Evolutionary conservation across 2,113 vertebrate genomes (phyloP), one percentile per base, ranked within the genome.

Genomic region (Perca fluviatilis): DNA sequence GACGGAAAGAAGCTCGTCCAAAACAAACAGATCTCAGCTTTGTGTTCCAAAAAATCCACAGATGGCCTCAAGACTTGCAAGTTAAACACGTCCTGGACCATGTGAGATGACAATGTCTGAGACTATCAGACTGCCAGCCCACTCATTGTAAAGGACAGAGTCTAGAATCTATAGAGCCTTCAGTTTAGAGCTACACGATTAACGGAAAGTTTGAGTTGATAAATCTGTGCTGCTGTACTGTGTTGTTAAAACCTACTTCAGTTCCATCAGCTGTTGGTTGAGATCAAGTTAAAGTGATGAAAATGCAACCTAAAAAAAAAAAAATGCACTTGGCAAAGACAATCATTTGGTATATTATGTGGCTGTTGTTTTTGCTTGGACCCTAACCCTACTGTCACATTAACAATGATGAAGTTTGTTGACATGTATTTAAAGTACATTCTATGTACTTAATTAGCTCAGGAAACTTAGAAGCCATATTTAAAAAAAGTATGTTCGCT

Each of bases 61-160:
- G 91, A 92, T 90, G 91, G 91, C 81, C 27, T 75, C 62, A 80
- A 91, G 77, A 89, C 70, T 82, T 70, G 60, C 76, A 82, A 87
- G 84, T 87, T 80, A 89, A 88, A 91, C 79, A 93, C 54, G 36
- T 82, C 67, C 76, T 78, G 65, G 87, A 88, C 86, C 84, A 86
- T 86, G 79, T 80, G 88, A 88, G 83, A 87, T 79, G 72, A 88
- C 83, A 85, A 67, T 51, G 69, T 84, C 89, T 83, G 69, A 90
- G 57, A 53, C 67, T 40, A 43, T 60, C 33, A 72, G 21, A 70
- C 74, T 67, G 68, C 74, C 58, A 83, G 82, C 43, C 33, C 30
- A 73, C 49, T 84, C 74, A 49, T 56, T 49, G 46, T 43, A 40
- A 80, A 78, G 63, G 64, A 74, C 23, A 51, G 11, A 7, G 27